phyloP scores from a whole-genome alignment of 2,888 invertebrate species.

The Spilosoma lubricipeda region DNA sequence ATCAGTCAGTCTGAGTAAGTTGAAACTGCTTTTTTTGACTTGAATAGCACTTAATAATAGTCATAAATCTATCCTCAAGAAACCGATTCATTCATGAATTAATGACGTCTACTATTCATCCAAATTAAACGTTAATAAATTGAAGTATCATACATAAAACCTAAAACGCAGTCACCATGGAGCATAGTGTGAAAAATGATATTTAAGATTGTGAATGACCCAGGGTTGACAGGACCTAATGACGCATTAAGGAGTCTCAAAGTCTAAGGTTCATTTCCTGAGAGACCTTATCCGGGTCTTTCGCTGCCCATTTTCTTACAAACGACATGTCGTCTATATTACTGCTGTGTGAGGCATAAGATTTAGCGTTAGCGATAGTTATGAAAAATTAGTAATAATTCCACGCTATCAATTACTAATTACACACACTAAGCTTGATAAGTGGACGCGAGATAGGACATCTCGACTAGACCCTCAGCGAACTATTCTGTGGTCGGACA shows the following conservation, averaged over 20 bases:
- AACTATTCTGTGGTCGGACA: neutral
- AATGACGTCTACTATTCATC: neutral
- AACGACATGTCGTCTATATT: slow-evolving; percentile 61
- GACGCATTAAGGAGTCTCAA: slow-evolving; percentile 53
- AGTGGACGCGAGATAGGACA: neutral
- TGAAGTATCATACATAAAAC: neutral
- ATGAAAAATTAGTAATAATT: neutral
- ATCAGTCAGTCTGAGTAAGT: no score
- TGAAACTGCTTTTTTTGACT: no score
- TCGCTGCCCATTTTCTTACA: slow-evolving; percentile 57
- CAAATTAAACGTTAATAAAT: neutral
- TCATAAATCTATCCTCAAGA: neutral
- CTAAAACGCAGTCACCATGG: neutral
- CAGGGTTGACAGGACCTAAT: slow-evolving; percentile 28
- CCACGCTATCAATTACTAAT: no score
- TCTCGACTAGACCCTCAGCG: neutral
- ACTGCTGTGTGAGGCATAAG: slow-evolving; percentile 38
- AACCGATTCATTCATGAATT: neutral
- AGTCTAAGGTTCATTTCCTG: slow-evolving; percentile 67
- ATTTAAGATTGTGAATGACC: slow-evolving; percentile 40
- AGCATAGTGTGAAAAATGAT: slow-evolving; percentile 19
- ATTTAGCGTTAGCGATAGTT: slow-evolving; percentile 23
- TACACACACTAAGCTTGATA: neutral
- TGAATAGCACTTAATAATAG: no score
- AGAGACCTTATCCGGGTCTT: slow-evolving; percentile 50